Evolutionary conservation across 2,888 invertebrate genomes (phyloP), one percentile per base, ranked within the genome.

Genomic region (Eustalomyia histrio): DNA sequence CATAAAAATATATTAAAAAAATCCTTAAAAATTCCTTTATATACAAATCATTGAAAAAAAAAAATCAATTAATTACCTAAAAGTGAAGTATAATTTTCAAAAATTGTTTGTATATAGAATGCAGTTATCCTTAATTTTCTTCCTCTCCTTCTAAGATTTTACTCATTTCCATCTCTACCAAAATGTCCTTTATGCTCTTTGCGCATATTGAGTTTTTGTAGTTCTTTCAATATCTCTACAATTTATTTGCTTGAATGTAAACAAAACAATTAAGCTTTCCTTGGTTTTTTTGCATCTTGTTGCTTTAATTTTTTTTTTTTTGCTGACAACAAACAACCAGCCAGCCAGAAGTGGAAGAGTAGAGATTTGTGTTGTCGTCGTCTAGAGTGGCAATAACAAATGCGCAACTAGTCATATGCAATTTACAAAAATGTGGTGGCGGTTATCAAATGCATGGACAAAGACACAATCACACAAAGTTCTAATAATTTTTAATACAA

Each of bases 251-350:
- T n/a, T 6, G 1, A 67, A 17, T 71, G 71, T 79, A 79, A 79
- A 74, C 72, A 80, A 76, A 80, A 35, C 29, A 39, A 68, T 50
- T 21, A 67, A 69, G 17, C 17, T 68, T 79, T 68, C 16, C 24
- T 55, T 65, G 29, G 29, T 43, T 43, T n/a, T 8, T 43, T 60
- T 73, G 1, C 39, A 39, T 39, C 43, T 47, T 47, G 63, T 60
- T 76, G 64, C 57, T 65, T 18, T 47, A n/a, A 2, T 29, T 7
- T 29, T 29, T 29, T 29, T 4, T 29, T 7, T 29, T 29, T 29
- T 29, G 29, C 29, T 29, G 29, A 7, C 29, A 29, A 53, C 43
- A 29, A 33, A 12, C 17, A 29, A 29, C 29, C 7, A 29, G 4
- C 29, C 29, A 29, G 29, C 29, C 29, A 58, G 35, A 63, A 76